Conservation (phyloP, 2,113 vertebrate genomes). For the Charadrius vociferus region DNA sequence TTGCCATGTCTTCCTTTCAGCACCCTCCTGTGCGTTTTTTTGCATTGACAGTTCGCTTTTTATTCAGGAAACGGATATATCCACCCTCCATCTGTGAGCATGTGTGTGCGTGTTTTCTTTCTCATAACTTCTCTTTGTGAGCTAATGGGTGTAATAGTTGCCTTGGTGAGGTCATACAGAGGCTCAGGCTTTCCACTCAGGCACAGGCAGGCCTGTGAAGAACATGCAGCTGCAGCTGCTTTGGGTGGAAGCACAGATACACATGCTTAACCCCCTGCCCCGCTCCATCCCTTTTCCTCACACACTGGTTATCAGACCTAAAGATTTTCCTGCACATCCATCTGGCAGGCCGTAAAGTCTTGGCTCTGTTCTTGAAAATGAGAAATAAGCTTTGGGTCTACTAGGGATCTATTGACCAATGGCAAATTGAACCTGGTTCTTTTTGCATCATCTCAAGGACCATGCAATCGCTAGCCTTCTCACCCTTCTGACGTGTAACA, state of each 20-base stretch:
- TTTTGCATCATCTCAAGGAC: neutral
- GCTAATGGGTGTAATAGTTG: neutral
- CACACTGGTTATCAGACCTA: neutral
- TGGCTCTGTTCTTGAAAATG: neutral
- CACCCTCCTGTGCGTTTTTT: neutral
- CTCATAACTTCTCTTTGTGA: constrained; percentile 13
- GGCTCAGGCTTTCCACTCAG: constrained; percentile 41
- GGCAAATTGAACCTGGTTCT: neutral
- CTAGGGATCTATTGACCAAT: neutral
- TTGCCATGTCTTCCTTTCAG: constrained; percentile 11
- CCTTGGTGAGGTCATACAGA: constrained; percentile 14
- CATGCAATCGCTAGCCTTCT: neutral
- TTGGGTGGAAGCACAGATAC: neutral
- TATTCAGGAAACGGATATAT: neutral
- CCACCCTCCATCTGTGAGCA: neutral
- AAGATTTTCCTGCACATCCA: constrained; percentile 2
- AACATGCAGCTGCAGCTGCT: constrained; percentile 8
- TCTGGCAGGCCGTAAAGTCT: neutral
- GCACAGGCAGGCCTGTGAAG: neutral
- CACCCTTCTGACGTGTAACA: neutral
- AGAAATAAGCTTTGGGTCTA: neutral
- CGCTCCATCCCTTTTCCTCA: neutral
- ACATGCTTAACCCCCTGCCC: neutral
- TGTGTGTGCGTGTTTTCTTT: neutral
- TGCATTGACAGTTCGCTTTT: neutral